Evolutionary conservation across 2,888 invertebrate species (phyloP), one percentile per base, ranked within the genome.

Genomic region (Callimorpha dominula): DNA sequence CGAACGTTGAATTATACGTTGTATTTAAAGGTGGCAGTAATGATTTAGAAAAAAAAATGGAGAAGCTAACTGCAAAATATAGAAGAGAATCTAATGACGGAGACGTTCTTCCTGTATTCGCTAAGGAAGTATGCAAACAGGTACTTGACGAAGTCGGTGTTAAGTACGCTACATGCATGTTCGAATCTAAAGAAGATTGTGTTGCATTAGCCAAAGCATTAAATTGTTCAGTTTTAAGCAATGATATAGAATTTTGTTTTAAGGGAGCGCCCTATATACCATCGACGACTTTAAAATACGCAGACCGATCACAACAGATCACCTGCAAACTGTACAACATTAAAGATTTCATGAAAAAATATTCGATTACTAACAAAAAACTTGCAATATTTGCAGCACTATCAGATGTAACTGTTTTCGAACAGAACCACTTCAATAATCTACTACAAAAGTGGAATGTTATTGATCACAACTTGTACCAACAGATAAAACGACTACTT

Each of bases 21-120:
- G 70, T 92, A 31, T 85, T 91, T 63, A 88, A 91, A 82, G 89
- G 90, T 5, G 88, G 89, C 0, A 81, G 87, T 46, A 31, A 70
- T n/a, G 75, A 86, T 31, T 71, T 83, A 0, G 57, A 81, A 1
- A 76, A 71, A 43, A 82, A 78, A 70, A 67, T 86, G 3, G 42
- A 73, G 50, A 75, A 65, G 9, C 50, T 71, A 31, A 43, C 20
- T 4, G 20, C 8, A 5, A 52, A 57, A 4, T 69, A 73, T n/a
- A 60, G 68, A 54, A 54, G 72, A 12, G 52, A 52, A 11, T 14
- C 54, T 6, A 68, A 65, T 43, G 40, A 42, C 12, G 46, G 60
- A 46, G 69, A 57, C 46, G 2, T 70, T 71, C 9, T 57, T 20
- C 65, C 69, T 50, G 12, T 86, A 7, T 80, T 91, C 9, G 73